These are phyloP conservation scores for Phataginus tricuspis DNA, from an alignment of 2,797 vertebrate species.

Conservation along the genomic window DNA sequence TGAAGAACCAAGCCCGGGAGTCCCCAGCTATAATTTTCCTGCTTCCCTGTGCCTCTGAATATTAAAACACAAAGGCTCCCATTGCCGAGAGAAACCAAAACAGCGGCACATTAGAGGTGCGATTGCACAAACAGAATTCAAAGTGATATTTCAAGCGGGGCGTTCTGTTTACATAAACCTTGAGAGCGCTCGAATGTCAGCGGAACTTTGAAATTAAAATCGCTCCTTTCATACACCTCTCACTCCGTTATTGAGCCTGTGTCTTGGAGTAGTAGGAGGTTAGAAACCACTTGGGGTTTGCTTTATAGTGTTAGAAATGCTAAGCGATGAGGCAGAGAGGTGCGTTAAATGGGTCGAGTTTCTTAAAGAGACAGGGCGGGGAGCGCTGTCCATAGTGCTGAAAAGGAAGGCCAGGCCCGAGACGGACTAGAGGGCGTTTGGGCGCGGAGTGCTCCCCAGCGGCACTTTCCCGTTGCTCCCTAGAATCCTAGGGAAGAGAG, in stretches of 20 bases:
- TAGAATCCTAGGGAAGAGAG: not conserved
- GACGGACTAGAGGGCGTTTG: not conserved
- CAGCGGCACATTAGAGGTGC: slow-evolving; percentile 65
- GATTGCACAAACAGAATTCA: slow-evolving; percentile 74
- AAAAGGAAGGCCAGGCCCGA: not conserved
- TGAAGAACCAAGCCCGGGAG: slow-evolving; percentile 56
- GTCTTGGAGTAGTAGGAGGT: slow-evolving; percentile 71
- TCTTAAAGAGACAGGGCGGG: rapidly evolving
- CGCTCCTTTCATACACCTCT: slow-evolving; percentile 65
- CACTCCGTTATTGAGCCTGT: slow-evolving; percentile 69
- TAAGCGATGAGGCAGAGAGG: slow-evolving; percentile 55
- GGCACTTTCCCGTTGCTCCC: not conserved
- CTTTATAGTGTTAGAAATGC: slow-evolving; percentile 72
- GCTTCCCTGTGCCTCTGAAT: slow-evolving; percentile 72
- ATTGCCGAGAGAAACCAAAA: slow-evolving; percentile 73
- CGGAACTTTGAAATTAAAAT: slow-evolving; percentile 85
- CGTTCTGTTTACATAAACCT: slow-evolving; percentile 80
- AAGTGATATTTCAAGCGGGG: slow-evolving; percentile 65
- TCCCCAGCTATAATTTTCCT: slow-evolving; percentile 70
- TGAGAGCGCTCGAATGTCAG: slow-evolving; percentile 80
- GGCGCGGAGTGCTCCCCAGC: not conserved
- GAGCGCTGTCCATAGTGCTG: slow-evolving; percentile 58
- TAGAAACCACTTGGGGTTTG: slow-evolving; percentile 76
- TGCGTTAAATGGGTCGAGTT: slow-evolving; percentile 2
- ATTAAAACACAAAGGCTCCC: slow-evolving; percentile 81